phyloP scores from a whole-genome alignment of 2,888 invertebrate genomes.

The Aproaerema taeniolella region DNA sequence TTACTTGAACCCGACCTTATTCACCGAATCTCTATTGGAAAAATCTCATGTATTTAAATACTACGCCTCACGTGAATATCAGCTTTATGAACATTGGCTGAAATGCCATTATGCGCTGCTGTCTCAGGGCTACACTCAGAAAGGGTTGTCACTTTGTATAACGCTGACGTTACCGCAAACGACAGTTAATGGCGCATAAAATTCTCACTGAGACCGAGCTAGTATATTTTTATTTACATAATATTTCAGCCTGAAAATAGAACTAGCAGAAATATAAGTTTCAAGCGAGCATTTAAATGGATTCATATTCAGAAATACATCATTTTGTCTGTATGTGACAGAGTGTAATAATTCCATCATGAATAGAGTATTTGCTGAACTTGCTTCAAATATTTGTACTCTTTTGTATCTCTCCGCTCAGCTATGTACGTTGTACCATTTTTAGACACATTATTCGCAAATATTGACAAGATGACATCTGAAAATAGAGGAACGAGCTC shows the following conservation, averaged over 20 bases:
- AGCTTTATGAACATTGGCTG: constrained; percentile 26
- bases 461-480: too few species aligned
- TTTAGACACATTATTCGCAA: too few species aligned
- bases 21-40: constrained; percentile 40
- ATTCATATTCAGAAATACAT: too few species aligned
- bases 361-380: constrained; percentile 3
- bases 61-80: constrained; percentile 25
- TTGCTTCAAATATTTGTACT: constrained; percentile 6
- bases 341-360: constrained; percentile 1
- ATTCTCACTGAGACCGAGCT: constrained; percentile 53
- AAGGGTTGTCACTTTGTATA: constrained; percentile 66
- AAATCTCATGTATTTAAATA: constrained; percentile 42
- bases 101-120: constrained; percentile 36
- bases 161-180: constrained; percentile 62
- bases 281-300: not conserved
- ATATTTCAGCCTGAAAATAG: constrained; percentile 32
- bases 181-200: constrained; percentile 68
- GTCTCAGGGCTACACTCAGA: constrained; percentile 30
- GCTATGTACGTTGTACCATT: too few species aligned
- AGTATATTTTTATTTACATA: constrained; percentile 50
- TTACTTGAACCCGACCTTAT: constrained; percentile 43
- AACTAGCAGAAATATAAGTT: not conserved
- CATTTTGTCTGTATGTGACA: not conserved
- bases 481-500: too few species aligned
- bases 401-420: not conserved